phyloP scores from a whole-genome alignment of 2,888 invertebrate species.

The Plutella xylostella region DNA sequence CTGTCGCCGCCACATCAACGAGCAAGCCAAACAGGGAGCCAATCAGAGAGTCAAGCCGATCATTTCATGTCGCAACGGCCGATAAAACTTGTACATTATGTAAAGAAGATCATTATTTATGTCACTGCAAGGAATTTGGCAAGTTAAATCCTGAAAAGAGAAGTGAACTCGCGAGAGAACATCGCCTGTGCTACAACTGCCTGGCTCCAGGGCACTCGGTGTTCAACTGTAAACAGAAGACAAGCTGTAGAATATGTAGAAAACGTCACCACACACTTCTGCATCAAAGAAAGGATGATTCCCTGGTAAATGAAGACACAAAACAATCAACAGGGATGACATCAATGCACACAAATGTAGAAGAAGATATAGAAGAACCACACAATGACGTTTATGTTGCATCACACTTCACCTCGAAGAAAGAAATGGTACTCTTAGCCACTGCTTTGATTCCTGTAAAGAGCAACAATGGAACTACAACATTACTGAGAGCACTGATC shows the following conservation, averaged over 20 bases:
- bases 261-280: conserved; percentile 8
- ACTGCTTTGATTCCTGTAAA: conserved; percentile 6
- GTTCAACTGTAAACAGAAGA: conserved; percentile 1
- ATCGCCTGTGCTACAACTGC: conserved; percentile 4
- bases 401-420: not conserved
- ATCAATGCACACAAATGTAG: not conserved
- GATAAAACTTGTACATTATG: conserved; percentile 6
- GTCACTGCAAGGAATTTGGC: conserved; percentile 7
- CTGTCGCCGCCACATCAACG: not conserved
- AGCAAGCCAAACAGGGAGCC: not conserved
- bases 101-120: conserved; percentile 3
- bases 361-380: not conserved
- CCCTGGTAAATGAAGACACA: not conserved
- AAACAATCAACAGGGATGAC: not conserved
- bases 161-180: not conserved
- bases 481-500: conserved; percentile 5
- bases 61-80: not conserved
- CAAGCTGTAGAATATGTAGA: conserved; percentile 3
- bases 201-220: conserved; percentile 4
- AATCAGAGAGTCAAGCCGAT: not conserved
- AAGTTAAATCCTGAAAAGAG: not conserved
- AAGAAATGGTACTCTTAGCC: not conserved
- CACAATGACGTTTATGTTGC: not conserved
- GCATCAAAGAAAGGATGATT: not conserved
- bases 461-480: not conserved